A percentile compares a stretch with the other conserved stretches of the same genome.
Conservation (phyloP, 2,113 vertebrate species). For the Protobothrops mucrosquamatus region DNA sequence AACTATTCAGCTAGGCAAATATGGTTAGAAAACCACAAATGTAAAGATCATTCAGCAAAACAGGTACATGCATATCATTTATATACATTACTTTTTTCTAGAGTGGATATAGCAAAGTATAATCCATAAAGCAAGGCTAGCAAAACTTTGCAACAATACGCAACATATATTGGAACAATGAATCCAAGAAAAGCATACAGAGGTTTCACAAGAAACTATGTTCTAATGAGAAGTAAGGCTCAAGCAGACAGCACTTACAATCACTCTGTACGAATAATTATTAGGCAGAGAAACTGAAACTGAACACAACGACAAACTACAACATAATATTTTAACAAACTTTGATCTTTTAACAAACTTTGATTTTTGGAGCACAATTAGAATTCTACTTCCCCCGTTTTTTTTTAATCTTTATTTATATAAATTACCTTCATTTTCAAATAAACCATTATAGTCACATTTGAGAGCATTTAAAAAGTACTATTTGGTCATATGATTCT, state of each 20-base stretch:
- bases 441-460: background rate
- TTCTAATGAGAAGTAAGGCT: background rate
- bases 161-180: background rate
- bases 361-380: background rate
- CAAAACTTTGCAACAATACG: background rate
- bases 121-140: background rate
- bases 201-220: background rate
- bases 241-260: background rate
- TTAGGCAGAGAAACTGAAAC: background rate
- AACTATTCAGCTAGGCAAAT: background rate
- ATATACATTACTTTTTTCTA: background rate
- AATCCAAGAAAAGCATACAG: background rate
- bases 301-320: background rate
- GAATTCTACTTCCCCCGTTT: background rate
- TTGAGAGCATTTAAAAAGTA: background rate
- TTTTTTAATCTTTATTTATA: background rate
- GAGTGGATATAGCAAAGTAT: background rate
- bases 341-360: background rate
- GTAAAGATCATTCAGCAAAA: background rate
- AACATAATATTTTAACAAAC: background rate
- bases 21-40: background rate
- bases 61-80: background rate
- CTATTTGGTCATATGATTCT: background rate
- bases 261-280: background rate
- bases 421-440: background rate